Percentiles rank a stretch among this genome's conserved stretches.
phyloP scores from a whole-genome alignment of 2,888 invertebrate species.

The Tricholauxania praeusta region DNA sequence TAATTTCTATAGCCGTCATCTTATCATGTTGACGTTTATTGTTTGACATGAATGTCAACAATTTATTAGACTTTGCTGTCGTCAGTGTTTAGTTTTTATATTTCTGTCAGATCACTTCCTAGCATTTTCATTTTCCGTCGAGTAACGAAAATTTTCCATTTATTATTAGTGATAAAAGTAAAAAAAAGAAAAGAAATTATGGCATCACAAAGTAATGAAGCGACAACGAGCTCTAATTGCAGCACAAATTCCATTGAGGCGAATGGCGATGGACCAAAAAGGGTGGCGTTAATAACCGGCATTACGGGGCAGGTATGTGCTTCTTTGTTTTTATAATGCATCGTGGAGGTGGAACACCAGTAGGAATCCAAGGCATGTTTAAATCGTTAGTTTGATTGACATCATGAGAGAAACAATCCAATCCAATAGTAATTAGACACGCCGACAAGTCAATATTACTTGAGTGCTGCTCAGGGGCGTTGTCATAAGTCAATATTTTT shows the following conservation, averaged over 20 bases:
- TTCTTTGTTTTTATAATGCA: background rate
- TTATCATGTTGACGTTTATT: background rate
- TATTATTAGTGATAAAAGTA: background rate
- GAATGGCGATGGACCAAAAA: conserved; percentile 37
- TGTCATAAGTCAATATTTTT: too few relatives aligned
- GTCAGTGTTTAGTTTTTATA: too few relatives aligned
- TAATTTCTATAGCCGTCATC: background rate
- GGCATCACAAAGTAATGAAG: conserved; percentile 19
- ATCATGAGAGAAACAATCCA: too few relatives aligned
- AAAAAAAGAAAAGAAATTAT: background rate
- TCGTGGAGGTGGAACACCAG: background rate
- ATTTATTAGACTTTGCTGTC: background rate
- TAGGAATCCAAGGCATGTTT: too few relatives aligned
- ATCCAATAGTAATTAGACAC: too few relatives aligned
- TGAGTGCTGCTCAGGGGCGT: too few relatives aligned
- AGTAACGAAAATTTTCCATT: too few relatives aligned
- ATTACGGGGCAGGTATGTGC: conserved; percentile 93
- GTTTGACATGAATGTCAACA: background rate
- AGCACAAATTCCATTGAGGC: conserved; percentile 13
- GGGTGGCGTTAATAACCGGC: conserved; percentile 91
- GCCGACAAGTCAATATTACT: too few relatives aligned
- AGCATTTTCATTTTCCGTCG: too few relatives aligned
- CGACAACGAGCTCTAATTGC: background rate
- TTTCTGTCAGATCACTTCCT: too few relatives aligned
- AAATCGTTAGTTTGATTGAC: too few relatives aligned